Evolutionary conservation across 2,797 vertebrate species (phyloP).

Genomic region (Remorina albescens): DNA sequence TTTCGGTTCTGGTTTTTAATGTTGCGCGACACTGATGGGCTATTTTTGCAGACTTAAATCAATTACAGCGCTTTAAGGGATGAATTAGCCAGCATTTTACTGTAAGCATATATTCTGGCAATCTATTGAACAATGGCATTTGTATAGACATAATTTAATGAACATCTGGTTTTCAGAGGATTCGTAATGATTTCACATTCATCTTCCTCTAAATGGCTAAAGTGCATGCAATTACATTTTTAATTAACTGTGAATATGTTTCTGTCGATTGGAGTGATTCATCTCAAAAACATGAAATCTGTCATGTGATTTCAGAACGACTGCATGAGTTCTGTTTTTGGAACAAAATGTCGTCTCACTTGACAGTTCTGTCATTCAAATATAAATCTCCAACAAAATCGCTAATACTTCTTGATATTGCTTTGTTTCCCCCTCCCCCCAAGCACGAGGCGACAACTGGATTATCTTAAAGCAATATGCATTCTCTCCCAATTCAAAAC

Average conservation of each 20-base stretch:
- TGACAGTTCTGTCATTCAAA: conserved; percentile 58
- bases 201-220: conserved; percentile 88
- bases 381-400: conserved; percentile 35
- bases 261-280: conserved; percentile 86
- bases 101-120: conserved; percentile 81
- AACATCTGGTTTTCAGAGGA: conserved; percentile 88
- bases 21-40: conserved; percentile 57
- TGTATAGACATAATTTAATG: conserved; percentile 85
- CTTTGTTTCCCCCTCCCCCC: conserved; percentile 50
- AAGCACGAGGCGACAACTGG: conserved; percentile 43
- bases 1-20: conserved; percentile 50
- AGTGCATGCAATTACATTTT: conserved; percentile 88
- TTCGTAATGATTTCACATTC: conserved; percentile 87
- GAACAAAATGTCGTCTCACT: conserved; percentile 41
- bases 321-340: conserved; percentile 64
- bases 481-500: conserved; percentile 53
- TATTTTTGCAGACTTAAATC: conserved; percentile 76
- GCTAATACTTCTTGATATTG: conserved; percentile 58
- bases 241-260: conserved; percentile 88
- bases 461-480: conserved; percentile 66
- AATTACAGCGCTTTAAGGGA: conserved; percentile 76
- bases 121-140: conserved; percentile 83
- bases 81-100: conserved; percentile 78
- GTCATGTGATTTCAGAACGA: conserved; percentile 66
- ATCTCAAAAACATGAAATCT: conserved; percentile 78